Conservation (phyloP, 2,888 invertebrate genomes). For the Hermaeophaga mercurialis region DNA sequence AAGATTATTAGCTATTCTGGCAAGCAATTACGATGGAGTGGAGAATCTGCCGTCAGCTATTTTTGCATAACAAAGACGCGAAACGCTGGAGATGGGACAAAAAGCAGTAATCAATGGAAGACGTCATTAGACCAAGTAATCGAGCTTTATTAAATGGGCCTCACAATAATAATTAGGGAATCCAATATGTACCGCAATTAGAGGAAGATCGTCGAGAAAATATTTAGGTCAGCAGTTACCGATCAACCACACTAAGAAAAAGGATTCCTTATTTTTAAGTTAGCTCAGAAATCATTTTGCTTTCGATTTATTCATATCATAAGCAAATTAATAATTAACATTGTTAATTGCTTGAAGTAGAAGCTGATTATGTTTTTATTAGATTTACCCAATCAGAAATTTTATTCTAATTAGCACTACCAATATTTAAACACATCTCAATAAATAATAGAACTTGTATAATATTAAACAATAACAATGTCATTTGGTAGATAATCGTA, state of each 20-base stretch:
- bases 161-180: conserved; percentile 43
- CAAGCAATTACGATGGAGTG: conserved; percentile 12
- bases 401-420: not conserved
- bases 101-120: conserved; percentile 42
- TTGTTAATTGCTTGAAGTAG: no score
- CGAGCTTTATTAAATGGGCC: conserved; percentile 41
- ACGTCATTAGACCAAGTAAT: conserved; percentile 40
- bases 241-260: no score
- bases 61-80: conserved; percentile 39
- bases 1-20: conserved; percentile 10
- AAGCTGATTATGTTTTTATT: no score
- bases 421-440: conserved; percentile 1
- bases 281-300: no score
- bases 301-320: no score
- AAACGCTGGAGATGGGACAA: conserved; percentile 35
- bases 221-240: conserved; percentile 43
- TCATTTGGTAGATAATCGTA: not conserved
- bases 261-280: no score
- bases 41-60: conserved; percentile 28
- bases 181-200: conserved; percentile 45
- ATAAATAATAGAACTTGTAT: conserved; percentile 1
- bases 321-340: no score
- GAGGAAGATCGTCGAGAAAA: conserved; percentile 28
- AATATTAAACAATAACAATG: conserved; percentile 7
- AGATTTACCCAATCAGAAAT: not conserved